Conservation (phyloP, 2,113 vertebrate species). For the Hydrochoerus hydrochaeris region DNA sequence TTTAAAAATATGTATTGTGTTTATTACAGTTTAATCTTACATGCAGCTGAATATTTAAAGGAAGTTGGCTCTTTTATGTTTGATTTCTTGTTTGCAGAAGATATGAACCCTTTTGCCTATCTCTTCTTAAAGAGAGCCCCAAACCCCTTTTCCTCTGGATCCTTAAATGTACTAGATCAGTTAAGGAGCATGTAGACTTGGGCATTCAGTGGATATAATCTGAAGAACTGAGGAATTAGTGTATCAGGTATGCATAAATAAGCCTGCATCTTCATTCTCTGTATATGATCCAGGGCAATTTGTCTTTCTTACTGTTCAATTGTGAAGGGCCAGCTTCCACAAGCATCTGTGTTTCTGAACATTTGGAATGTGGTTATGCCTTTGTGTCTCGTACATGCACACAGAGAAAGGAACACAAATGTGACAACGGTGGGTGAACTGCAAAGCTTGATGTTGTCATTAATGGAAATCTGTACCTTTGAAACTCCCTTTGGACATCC, state of each 20-base stretch:
- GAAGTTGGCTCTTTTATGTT: constrained; percentile 35
- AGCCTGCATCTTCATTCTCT: neutral
- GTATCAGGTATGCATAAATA: constrained; percentile 36
- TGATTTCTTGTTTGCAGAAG: constrained; percentile 69
- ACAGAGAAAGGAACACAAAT: constrained; percentile 52
- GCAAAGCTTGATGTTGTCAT: neutral
- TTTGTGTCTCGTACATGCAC: constrained; percentile 11
- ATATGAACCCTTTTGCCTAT: neutral
- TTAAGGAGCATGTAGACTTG: constrained; percentile 50
- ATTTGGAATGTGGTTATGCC: constrained; percentile 59
- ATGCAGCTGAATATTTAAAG: constrained; percentile 76
- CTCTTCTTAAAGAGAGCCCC: constrained; percentile 46
- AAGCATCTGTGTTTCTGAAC: constrained; percentile 68
- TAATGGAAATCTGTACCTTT: neutral
- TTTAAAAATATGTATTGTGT: constrained; percentile 77
- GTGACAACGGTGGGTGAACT: constrained; percentile 49
- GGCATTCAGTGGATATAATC: neutral
- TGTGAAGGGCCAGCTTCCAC: neutral
- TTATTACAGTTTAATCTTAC: constrained; percentile 70
- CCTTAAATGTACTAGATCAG: constrained; percentile 16
- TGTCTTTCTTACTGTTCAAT: neutral
- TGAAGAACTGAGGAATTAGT: constrained; percentile 34
- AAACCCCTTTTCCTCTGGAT: neutral
- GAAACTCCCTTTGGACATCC: constrained; percentile 47
- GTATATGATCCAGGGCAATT: constrained; percentile 7